Base-by-base conservation (phyloP, 2,113 vertebrate genomes). In the Chinchilla lanigera region DNA sequence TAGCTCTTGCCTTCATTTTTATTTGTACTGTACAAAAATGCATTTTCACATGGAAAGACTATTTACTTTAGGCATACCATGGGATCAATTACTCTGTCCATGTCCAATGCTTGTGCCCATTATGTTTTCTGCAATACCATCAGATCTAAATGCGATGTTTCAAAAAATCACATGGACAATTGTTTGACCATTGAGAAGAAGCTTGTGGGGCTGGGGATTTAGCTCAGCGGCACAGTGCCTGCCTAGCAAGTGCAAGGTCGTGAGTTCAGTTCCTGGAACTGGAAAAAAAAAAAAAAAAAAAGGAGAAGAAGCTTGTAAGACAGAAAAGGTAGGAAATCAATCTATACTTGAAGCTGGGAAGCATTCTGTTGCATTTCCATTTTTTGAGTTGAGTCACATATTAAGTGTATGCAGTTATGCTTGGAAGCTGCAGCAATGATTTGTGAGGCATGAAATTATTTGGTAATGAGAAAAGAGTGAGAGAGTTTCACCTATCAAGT, bases 391-490 rank as follows among this genome's bases (percentile, higher is more conserved):
- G n/a, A 61, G 58, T 71, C 52, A n/a, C 33, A 92, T 82, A 60
- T 19, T 81, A 80, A 77, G 77, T 58, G 22, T 60, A 30, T 7
- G 44, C 33, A 65, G 44, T 85, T 94, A n/a, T 35, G 12, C 92
- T 93, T 95, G n/a, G 93, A 92, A 95, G 67, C 69, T 52, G 54
- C 56, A 71, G 50, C 38, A 61, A n/a, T 88, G 93, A 86, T 89
- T 63, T 96, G 44, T 1, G 75, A 77, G 77, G n/a, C 58, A 86
- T 92, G 26, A 44, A 58, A 86, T 89, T 94, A 85, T 93, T 94
- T 58, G 75, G 69, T 73, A 88, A 58, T 65, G 94, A 65, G 78
- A n/a, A 93, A 92, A 81, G n/a, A n/a, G 35, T 71, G 41, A 58
- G 44, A 92, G 77, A 86, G 19, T 52, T 93, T 58, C 90, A 83